These are phyloP conservation scores for Rhinella marina DNA, from an alignment of 2,797 vertebrate species.

Conservation along the genomic window DNA sequence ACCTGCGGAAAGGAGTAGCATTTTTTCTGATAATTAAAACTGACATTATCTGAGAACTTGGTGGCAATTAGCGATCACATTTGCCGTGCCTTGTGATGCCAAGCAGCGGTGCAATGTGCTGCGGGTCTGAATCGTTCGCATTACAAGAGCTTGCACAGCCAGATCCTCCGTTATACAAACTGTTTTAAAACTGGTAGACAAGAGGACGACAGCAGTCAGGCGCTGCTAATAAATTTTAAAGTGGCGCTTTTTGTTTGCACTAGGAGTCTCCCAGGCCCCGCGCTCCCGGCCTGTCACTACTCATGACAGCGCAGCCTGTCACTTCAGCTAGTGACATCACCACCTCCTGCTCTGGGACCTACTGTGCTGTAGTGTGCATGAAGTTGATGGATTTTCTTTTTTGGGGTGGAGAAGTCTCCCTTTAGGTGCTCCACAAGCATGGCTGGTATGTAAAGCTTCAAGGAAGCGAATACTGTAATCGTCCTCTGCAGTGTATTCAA, in stretches of 20 bases:
- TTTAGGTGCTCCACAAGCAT: background rate
- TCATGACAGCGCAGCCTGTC: background rate
- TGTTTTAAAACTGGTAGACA: background rate
- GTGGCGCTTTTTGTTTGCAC: constrained; percentile 2
- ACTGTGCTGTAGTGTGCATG: too few species aligned
- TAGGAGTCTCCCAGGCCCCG: background rate
- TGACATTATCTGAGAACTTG: too few species aligned
- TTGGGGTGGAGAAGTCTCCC: background rate
- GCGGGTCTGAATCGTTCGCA: background rate
- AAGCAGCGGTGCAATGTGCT: background rate
- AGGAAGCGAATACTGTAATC: background rate
- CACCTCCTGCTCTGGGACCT: background rate
- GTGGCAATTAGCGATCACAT: background rate
- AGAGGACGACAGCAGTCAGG: background rate
- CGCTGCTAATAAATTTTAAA: background rate
- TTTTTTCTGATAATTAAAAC: too few species aligned
- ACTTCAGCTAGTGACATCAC: background rate
- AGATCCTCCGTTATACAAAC: background rate
- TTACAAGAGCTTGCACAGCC: background rate
- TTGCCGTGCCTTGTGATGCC: background rate
- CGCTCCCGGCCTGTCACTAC: background rate
- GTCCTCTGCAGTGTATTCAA: background rate
- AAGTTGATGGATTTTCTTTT: background rate
- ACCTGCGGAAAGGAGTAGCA: too few species aligned
- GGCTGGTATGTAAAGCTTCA: constrained; percentile 15